These are phyloP conservation scores for Speoplatyrhinus poulsoni DNA, from an alignment of 2,113 vertebrate genomes.

Conservation along the genomic window DNA sequence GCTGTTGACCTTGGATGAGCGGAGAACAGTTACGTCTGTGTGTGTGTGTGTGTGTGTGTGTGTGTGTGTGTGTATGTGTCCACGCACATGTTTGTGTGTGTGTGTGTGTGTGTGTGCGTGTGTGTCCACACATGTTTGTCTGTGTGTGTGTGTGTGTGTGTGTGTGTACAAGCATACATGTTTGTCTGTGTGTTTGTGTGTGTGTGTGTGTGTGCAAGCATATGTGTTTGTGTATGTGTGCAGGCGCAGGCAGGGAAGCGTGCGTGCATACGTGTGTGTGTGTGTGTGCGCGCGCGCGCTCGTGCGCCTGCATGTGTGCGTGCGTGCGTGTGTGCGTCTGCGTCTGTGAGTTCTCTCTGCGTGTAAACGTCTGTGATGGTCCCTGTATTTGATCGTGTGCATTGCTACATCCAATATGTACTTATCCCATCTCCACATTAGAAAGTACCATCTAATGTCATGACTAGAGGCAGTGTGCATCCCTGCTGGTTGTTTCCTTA, in stretches of 20 bases:
- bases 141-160: too few species aligned
- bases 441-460: not conserved
- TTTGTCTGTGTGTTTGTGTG: not conserved
- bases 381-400: too few species aligned
- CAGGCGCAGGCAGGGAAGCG: too few species aligned
- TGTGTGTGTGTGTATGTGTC: not conserved
- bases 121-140: not conserved
- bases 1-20: not conserved
- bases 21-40: not conserved
- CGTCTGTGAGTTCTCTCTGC: too few species aligned
- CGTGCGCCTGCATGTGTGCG: too few species aligned
- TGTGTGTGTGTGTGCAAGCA: not conserved
- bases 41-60: not conserved
- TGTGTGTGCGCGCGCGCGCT: not conserved
- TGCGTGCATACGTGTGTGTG: not conserved
- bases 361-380: too few species aligned
- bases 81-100: not conserved
- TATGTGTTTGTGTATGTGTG: not conserved
- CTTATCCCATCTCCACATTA: not conserved
- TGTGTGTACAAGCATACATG: too few species aligned
- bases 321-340: too few species aligned
- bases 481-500: slow-evolving; percentile 52
- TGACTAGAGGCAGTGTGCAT: slow-evolving; percentile 14
- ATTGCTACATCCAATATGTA: too few species aligned
- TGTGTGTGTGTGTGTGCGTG: slow-evolving; percentile 30